These are phyloP conservation scores for Macroteleia sp. DNA, from an alignment of 2,888 invertebrate species.

Conservation along the genomic window DNA sequence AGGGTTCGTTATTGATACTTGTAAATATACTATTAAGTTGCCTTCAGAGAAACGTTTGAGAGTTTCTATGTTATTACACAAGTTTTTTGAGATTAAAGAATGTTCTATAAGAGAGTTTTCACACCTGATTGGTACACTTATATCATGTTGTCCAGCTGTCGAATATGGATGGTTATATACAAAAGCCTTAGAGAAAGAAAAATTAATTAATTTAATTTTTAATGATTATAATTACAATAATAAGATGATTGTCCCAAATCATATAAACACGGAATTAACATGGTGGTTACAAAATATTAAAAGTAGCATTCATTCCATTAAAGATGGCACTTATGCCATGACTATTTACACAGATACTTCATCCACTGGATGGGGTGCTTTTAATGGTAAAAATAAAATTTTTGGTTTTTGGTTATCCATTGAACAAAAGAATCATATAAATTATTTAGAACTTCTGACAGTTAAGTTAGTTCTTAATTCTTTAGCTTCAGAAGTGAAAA, in stretches of 20 bases:
- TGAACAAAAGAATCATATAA: neutral
- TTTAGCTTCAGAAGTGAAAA: neutral
- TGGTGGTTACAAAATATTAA: neutral
- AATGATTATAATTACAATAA: neutral
- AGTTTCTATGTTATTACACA: neutral
- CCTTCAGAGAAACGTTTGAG: neutral
- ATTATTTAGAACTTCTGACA: neutral
- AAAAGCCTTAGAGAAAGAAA: no score
- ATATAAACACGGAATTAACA: neutral
- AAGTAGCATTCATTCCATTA: neutral
- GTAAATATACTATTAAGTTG: neutral
- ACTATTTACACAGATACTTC: slow-evolving; percentile 36
- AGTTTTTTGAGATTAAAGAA: neutral
- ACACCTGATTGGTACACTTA: neutral
- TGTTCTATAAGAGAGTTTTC: neutral
- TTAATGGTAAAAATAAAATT: slow-evolving; percentile 5
- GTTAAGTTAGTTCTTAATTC: neutral
- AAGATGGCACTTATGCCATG: neutral
- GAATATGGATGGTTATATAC: no score
- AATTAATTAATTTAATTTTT: neutral
- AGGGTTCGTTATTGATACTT: neutral
- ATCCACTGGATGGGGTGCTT: slow-evolving; percentile 13
- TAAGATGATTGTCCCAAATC: neutral
- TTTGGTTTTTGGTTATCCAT: slow-evolving; percentile 2
- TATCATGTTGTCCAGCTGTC: no score